Conservation (phyloP, 2,888 invertebrate species). For the Drosophila phalerata region DNA sequence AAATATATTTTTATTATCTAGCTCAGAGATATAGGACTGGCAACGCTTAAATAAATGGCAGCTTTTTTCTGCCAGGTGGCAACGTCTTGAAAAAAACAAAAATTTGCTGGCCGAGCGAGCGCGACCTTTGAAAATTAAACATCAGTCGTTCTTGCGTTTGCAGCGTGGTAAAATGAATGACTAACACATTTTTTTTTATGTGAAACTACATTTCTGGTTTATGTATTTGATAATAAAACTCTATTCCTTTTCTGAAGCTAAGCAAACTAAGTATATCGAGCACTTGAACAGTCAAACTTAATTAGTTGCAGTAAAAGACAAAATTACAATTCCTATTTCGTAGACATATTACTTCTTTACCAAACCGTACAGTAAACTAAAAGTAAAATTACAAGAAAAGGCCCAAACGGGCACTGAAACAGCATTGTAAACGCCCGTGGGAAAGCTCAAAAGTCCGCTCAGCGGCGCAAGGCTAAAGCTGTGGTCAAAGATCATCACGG, state of each 20-base stretch:
- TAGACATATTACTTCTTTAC: constrained; percentile 57
- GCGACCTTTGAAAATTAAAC: background rate
- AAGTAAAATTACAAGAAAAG: constrained; percentile 86
- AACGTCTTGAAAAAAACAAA: too few relatives aligned
- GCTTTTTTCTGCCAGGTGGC: too few relatives aligned
- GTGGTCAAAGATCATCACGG: constrained; percentile 86
- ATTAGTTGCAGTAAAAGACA: constrained; percentile 25
- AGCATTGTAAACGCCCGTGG: constrained; percentile 85
- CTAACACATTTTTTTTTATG: constrained; percentile 3
- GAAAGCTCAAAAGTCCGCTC: constrained; percentile 86
- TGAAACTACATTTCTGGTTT: constrained; percentile 26
- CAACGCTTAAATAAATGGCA: too few relatives aligned
- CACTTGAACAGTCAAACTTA: constrained; percentile 39
- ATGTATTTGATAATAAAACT: constrained; percentile 33
- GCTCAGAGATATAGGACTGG: too few relatives aligned
- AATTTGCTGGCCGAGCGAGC: too few relatives aligned
- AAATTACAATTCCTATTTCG: constrained; percentile 15
- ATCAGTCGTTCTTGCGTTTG: background rate
- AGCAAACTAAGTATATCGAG: constrained; percentile 47
- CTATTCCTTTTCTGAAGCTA: constrained; percentile 28
- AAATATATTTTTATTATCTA: too few relatives aligned
- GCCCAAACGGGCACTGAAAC: constrained; percentile 87
- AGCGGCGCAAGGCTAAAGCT: constrained; percentile 86
- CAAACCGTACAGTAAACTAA: constrained; percentile 76
- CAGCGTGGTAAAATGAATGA: background rate